Evolutionary conservation across 2,888 invertebrate genomes (phyloP).

Genomic region (Omphaloscelis lunosa): DNA sequence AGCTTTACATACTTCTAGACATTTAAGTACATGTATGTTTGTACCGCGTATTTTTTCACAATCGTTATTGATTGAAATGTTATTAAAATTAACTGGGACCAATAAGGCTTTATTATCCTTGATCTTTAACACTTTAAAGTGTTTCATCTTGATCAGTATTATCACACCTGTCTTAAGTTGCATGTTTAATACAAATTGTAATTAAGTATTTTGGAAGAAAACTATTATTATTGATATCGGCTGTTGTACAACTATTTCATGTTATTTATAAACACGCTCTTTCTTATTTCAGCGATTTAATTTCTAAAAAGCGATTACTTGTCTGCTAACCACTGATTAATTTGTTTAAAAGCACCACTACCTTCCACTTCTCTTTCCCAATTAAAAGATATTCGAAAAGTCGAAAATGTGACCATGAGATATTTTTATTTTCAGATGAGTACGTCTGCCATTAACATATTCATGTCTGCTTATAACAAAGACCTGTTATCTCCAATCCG

Average conservation of each 20-base stretch:
- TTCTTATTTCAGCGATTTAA: neutral
- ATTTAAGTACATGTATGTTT: conserved; percentile 6
- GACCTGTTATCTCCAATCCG: neutral
- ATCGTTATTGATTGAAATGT: conserved; percentile 19
- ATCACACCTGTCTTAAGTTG: conserved; percentile 33
- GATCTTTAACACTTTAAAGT: conserved; percentile 22
- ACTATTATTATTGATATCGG: no score
- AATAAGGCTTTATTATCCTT: conserved; percentile 26
- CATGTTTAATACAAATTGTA: neutral
- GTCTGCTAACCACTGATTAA: neutral
- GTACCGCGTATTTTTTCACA: neutral
- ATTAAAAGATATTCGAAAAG: neutral
- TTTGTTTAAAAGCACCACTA: neutral
- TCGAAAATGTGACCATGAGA: neutral
- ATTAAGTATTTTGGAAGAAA: neutral
- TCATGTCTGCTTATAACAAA: neutral
- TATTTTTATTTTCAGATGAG: neutral
- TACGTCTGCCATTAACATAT: neutral
- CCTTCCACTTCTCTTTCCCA: neutral
- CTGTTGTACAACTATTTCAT: neutral
- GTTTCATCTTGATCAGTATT: conserved; percentile 20
- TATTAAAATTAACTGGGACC: conserved; percentile 10
- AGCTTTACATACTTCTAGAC: conserved; percentile 25
- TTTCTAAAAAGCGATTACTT: neutral
- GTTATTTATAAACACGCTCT: neutral